Evolutionary conservation across 2,113 vertebrate genomes (phyloP), one percentile per base, ranked within the genome.

Genomic region (Caracal caracal): DNA sequence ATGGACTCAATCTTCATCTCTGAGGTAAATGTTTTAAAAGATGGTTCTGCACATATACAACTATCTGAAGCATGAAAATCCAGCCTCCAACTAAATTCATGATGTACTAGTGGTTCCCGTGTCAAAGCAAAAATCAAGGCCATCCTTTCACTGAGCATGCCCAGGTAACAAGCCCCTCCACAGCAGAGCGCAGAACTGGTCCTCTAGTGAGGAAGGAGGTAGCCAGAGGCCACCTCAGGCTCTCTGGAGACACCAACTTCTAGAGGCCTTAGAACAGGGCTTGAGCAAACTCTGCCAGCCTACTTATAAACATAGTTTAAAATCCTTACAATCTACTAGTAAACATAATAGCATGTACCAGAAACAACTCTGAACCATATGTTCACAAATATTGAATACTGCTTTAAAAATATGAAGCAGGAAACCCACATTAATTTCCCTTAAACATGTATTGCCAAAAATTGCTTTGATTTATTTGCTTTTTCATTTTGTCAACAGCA

Each of bases 401-500:
- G 11, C 82, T 94, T 90, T 97, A 47, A 96, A 92, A 92, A 79
- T 37, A 43, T 19, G 10, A 83, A 43, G 13, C 63, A 75, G 65
- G 87, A 92, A 94, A 71, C n/a, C 63, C 53, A 33, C 61, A 1
- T 75, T 19, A 90, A 95, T 92, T 94, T 88, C 94, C 75, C 88
- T 84, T 90, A 87, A 79, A 63, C 63, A 93, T 10, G 16, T 53
- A 65, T 88, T 97, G 84, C 83, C 56, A 83, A 96, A 97, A 85
- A 59, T 68, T 94, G 19, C 33, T 84, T 96, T 96, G 71, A 89
- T 95, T 97, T 73, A 93, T 88, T 68, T 97, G 90, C 83, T 84
- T 94, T 90, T 98, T 84, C 63, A 1, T 95, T 97, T 95, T 98
- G 63, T 75, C 97, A 93, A 96, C 99, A 99, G 97, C 99, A 99